These are phyloP conservation scores for Ara ararauna DNA, from an alignment of 2,797 vertebrate species.

Conservation along the genomic window DNA sequence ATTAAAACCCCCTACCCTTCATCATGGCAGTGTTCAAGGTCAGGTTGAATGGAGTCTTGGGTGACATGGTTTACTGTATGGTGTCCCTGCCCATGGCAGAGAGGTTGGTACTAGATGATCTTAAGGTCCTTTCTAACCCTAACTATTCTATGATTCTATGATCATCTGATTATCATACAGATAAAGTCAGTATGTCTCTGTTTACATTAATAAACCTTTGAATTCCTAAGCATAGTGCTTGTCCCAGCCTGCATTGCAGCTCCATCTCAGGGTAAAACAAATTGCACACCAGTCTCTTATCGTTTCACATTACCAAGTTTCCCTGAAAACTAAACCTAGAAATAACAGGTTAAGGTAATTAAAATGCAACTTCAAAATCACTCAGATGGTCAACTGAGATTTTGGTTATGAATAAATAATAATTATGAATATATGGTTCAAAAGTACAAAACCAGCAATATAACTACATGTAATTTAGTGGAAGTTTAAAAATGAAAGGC, in stretches of 20 bases:
- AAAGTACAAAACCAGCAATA: too few species aligned
- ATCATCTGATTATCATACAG: neutral
- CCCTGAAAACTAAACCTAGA: neutral
- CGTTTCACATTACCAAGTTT: neutral
- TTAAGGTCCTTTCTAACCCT: too few species aligned
- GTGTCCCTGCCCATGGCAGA: too few species aligned
- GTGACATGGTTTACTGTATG: too few species aligned
- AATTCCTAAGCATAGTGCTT: neutral
- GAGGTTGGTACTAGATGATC: too few species aligned
- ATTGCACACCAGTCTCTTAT: neutral
- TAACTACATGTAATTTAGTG: too few species aligned
- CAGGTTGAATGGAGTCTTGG: neutral
- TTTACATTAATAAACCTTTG: neutral
- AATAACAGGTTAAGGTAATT: neutral
- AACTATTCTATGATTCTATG: too few species aligned
- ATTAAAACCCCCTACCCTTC: neutral
- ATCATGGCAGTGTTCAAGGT: neutral
- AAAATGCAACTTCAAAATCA: neutral
- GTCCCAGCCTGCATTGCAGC: neutral
- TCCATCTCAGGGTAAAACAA: neutral
- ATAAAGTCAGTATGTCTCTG: neutral
- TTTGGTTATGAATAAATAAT: neutral
- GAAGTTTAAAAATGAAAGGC: neutral
- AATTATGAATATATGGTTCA: neutral
- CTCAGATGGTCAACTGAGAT: neutral